These are phyloP conservation scores for Hermaeophaga mercurialis DNA, from an alignment of 2,888 invertebrate species.

Conservation along the genomic window DNA sequence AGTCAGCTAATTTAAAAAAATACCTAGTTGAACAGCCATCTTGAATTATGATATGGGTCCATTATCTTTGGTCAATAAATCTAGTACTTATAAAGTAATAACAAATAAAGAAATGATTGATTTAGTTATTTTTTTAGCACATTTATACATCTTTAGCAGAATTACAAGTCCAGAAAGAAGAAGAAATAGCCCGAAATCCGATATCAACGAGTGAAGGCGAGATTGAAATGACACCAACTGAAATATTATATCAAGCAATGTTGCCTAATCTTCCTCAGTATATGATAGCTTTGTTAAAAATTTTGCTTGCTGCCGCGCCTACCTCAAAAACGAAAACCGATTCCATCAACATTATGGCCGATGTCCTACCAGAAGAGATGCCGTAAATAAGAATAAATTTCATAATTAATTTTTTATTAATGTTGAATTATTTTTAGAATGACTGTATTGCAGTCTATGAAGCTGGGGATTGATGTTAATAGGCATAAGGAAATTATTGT, in stretches of 20 bases:
- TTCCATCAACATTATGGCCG: slow-evolving; percentile 97
- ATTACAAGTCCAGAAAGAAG: slow-evolving; percentile 88
- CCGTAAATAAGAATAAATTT: slow-evolving; percentile 72
- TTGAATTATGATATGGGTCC: too few relatives aligned
- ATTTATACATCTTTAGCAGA: slow-evolving; percentile 94
- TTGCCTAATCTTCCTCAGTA: slow-evolving; percentile 95
- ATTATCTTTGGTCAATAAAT: too few relatives aligned
- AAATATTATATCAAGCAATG: slow-evolving; percentile 90
- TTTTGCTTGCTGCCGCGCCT: slow-evolving; percentile 95
- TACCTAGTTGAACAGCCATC: too few relatives aligned
- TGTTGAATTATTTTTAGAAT: slow-evolving; percentile 61
- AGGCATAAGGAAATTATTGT: slow-evolving; percentile 99
- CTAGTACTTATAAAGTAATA: too few relatives aligned
- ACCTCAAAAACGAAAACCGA: slow-evolving; percentile 98
- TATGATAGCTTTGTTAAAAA: slow-evolving; percentile 96
- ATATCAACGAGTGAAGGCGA: slow-evolving; percentile 84
- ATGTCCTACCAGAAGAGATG: slow-evolving; percentile 97
- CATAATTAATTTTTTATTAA: background rate
- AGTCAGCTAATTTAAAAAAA: too few relatives aligned
- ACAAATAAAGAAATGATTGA: too few relatives aligned
- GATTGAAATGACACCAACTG: slow-evolving; percentile 81
- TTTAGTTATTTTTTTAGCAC: slow-evolving; percentile 71
- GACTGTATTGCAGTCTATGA: slow-evolving; percentile 92
- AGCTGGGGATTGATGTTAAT: slow-evolving; percentile 95
- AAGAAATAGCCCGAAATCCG: slow-evolving; percentile 90